Conservation (phyloP, 2,888 invertebrate genomes). For the Cepaea hortensis region DNA sequence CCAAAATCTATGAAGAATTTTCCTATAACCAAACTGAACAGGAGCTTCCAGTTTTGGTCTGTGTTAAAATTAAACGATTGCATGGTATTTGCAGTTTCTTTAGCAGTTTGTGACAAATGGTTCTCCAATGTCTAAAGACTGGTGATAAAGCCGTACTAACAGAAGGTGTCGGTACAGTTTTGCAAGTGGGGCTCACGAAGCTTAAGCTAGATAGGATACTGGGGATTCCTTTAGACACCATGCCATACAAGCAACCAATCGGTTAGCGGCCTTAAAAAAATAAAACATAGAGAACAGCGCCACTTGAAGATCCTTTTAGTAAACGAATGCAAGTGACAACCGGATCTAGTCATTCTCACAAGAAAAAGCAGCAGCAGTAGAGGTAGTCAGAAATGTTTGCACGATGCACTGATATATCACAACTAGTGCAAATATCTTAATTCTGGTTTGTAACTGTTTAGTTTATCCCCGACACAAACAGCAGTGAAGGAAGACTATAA, state of each 20-base stretch:
- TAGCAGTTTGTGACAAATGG: not conserved
- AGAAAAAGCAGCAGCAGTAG: no score
- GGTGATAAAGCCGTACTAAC: slow-evolving; percentile 35
- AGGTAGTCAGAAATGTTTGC: not conserved
- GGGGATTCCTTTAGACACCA: not conserved
- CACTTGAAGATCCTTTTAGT: not conserved
- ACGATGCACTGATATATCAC: slow-evolving; percentile 22
- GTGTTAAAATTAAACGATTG: no score
- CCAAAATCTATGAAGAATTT: not conserved
- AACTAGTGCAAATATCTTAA: slow-evolving; percentile 21
- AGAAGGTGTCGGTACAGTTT: slow-evolving; percentile 23
- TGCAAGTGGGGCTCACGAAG: slow-evolving; percentile 12
- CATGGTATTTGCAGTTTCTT: slow-evolving; percentile 12
- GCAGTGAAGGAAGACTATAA: slow-evolving; percentile 45
- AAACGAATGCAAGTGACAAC: not conserved
- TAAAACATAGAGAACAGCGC: not conserved
- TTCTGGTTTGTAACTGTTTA: slow-evolving; percentile 45
- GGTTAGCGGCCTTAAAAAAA: not conserved
- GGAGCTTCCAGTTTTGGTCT: no score
- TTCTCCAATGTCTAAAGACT: slow-evolving; percentile 30
- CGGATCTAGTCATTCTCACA: no score
- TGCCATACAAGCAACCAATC: not conserved
- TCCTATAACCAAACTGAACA: not conserved
- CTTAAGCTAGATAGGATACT: not conserved
- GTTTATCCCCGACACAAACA: slow-evolving; percentile 36